These are phyloP conservation scores for Hyposmocoma kahamanoa DNA, from an alignment of 1,140 invertebrate genomes.

Conservation along the genomic window DNA sequence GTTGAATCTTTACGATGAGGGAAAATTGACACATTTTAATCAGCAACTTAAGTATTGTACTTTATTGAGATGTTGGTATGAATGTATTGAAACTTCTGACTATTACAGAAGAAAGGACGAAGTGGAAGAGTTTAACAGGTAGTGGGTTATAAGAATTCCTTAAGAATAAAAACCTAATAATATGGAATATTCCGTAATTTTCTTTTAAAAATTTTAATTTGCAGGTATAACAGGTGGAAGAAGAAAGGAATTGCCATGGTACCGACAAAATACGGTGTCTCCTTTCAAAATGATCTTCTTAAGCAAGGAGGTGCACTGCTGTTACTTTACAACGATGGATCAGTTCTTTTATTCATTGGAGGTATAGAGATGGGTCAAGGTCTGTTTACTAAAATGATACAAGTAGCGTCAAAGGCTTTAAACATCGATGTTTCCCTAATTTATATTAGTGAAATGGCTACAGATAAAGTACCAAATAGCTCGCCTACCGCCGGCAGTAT, in stretches of 20 bases:
- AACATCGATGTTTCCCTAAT: slow-evolving; percentile 75
- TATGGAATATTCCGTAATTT: slow-evolving; percentile 7
- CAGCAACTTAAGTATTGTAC: slow-evolving; percentile 80
- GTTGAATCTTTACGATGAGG: slow-evolving; percentile 83
- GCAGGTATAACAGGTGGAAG: slow-evolving; percentile 70
- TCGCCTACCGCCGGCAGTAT: slow-evolving; percentile 79
- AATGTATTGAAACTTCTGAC: slow-evolving; percentile 77
- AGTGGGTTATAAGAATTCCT: slow-evolving; percentile 18
- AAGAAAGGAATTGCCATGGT: slow-evolving; percentile 72
- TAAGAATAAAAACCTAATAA: neutral
- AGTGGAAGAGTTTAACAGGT: slow-evolving; percentile 79
- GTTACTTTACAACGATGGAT: slow-evolving; percentile 77
- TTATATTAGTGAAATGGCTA: slow-evolving; percentile 78
- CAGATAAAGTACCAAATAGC: slow-evolving; percentile 81
- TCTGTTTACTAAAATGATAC: slow-evolving; percentile 78
- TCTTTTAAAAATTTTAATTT: slow-evolving; percentile 21
- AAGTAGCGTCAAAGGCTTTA: slow-evolving; percentile 74
- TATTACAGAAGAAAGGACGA: slow-evolving; percentile 73
- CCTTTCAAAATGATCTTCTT: slow-evolving; percentile 46
- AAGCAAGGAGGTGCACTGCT: slow-evolving; percentile 71
- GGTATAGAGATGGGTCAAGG: slow-evolving; percentile 84
- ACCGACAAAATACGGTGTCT: slow-evolving; percentile 68
- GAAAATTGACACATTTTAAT: slow-evolving; percentile 81
- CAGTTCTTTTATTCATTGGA: slow-evolving; percentile 77
- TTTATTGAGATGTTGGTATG: slow-evolving; percentile 79